phyloP scores from a whole-genome alignment of 2,113 vertebrate species.

The Asarcornis scutulata region DNA sequence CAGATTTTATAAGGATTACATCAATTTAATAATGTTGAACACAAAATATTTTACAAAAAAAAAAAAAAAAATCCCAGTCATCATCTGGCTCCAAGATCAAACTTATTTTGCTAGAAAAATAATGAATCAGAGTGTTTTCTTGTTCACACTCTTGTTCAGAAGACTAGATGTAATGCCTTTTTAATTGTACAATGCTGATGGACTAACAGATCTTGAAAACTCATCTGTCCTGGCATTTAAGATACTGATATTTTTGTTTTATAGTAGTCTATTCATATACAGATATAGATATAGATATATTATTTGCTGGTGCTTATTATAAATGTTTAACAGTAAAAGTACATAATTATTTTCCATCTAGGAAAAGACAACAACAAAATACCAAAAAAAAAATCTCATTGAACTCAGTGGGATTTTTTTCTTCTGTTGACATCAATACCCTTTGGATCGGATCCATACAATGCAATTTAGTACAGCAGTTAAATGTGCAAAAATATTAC shows the following conservation, averaged over 20 bases:
- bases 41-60: constrained; percentile 20
- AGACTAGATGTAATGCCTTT: constrained; percentile 32
- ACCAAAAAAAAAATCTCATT: neutral
- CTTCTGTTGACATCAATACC: constrained; percentile 41
- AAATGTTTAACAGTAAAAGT: constrained; percentile 40
- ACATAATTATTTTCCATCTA: constrained; percentile 1
- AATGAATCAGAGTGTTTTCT: constrained; percentile 26
- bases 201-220: constrained; percentile 58
- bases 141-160: constrained; percentile 34
- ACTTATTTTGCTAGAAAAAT: neutral
- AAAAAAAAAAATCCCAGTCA: neutral
- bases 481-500: neutral
- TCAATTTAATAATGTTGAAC: neutral
- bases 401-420: constrained; percentile 39
- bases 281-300: neutral
- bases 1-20: neutral
- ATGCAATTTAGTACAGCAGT: constrained; percentile 17
- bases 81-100: constrained; percentile 12
- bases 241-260: constrained; percentile 50
- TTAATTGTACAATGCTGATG: constrained; percentile 39
- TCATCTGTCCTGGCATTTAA: constrained; percentile 49
- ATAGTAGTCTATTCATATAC: constrained; percentile 28
- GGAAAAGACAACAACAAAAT: neutral
- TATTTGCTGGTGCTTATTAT: constrained; percentile 27
- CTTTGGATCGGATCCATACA: constrained; percentile 27